Conservation (phyloP, 2,113 vertebrate genomes). For the Hippocampus zosterae region DNA sequence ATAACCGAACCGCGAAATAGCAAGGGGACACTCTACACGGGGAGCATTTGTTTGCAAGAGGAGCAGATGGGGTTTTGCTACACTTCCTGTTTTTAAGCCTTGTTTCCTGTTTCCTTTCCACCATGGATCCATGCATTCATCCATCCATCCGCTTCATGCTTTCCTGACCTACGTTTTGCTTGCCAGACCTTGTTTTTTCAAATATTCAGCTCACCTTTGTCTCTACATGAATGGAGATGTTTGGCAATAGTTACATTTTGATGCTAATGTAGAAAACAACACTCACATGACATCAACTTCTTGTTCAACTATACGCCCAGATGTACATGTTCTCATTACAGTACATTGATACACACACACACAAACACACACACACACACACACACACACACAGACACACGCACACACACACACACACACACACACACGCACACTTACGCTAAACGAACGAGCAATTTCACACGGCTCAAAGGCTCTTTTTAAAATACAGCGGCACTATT, state of each 20-base stretch:
- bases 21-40: too few relatives aligned
- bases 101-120: conserved; percentile 53
- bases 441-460: too few relatives aligned
- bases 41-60: conserved; percentile 40
- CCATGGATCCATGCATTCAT: conserved; percentile 7
- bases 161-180: conserved; percentile 8
- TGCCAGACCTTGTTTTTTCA: not conserved
- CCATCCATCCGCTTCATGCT: conserved; percentile 12
- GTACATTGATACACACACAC: not conserved
- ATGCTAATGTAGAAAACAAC: not conserved
- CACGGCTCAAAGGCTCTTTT: too few relatives aligned
- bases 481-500: too few relatives aligned
- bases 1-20: too few relatives aligned
- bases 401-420: not conserved
- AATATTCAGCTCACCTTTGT: not conserved
- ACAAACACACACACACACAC: not conserved
- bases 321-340: too few relatives aligned
- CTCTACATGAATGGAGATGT: not conserved
- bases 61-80: conserved; percentile 29
- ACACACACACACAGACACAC: not conserved
- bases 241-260: not conserved
- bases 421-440: not conserved
- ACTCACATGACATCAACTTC: not conserved
- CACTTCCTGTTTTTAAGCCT: conserved; percentile 47
- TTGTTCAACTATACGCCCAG: too few relatives aligned